These are phyloP conservation scores for Gymnoscopelus microlampas DNA, from an alignment of 2,797 vertebrate species.

Conservation along the genomic window DNA sequence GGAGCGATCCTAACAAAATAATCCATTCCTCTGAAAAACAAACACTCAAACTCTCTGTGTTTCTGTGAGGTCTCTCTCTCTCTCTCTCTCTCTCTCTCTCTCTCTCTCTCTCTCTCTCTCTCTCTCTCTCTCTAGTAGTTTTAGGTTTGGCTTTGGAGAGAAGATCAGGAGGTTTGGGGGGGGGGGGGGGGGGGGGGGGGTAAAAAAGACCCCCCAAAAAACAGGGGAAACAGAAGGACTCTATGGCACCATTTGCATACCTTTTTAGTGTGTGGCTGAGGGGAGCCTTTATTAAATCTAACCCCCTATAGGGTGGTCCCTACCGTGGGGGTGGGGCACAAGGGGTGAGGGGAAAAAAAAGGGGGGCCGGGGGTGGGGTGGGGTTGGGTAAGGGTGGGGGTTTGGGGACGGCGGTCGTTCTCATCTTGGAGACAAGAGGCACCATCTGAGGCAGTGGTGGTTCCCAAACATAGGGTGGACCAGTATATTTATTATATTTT, in stretches of 20 bases:
- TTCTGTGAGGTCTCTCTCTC: not conserved
- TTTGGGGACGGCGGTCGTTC: conserved; percentile 24
- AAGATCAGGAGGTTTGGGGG: conserved; percentile 58
- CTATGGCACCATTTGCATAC: conserved; percentile 72
- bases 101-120: conserved; percentile 8
- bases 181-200: conserved; percentile 3
- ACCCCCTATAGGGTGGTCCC: conserved; percentile 61
- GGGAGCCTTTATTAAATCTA: conserved; percentile 77
- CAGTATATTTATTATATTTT: too few species aligned
- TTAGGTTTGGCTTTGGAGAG: conserved; percentile 55
- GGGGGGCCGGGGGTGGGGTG: conserved; percentile 40
- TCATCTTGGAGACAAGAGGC: conserved; percentile 65
- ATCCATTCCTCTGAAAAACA: conserved; percentile 74
- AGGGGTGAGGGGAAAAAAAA: conserved; percentile 14
- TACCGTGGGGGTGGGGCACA: conserved; percentile 30
- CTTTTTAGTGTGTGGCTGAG: conserved; percentile 79
- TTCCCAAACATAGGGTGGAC: conserved; percentile 51
- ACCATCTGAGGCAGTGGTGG: conserved; percentile 73
- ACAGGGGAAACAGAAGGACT: conserved; percentile 62
- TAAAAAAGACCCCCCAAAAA: not conserved
- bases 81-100: conserved; percentile 10
- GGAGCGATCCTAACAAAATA: conserved; percentile 72
- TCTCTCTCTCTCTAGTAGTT: not conserved
- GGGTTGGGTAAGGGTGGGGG: conserved; percentile 25
- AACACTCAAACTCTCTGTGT: conserved; percentile 61